Percentiles rank a stretch among this genome's conserved stretches.
phyloP scores from a whole-genome alignment of 2,888 invertebrate species.

The Brachyopa scutellaris region DNA sequence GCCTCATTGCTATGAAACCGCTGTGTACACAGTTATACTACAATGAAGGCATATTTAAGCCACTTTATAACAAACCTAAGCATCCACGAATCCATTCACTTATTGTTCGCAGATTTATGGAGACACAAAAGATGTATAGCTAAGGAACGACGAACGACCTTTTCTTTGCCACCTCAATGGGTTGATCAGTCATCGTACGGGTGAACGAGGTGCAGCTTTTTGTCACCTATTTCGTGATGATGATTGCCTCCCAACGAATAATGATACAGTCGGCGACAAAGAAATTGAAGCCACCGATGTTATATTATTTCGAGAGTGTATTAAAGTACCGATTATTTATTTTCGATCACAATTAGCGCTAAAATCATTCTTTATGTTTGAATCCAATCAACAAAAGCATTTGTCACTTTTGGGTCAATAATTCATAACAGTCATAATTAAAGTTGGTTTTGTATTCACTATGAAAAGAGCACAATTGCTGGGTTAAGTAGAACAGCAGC shows the following conservation, averaged over 20 bases:
- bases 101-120: constrained; percentile 66
- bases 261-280: constrained; percentile 2
- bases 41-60: constrained; percentile 55
- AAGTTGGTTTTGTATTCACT: no score
- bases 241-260: background rate
- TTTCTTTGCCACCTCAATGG: constrained; percentile 65
- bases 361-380: no score
- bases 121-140: constrained; percentile 48
- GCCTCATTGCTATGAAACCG: constrained; percentile 23
- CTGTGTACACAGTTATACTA: background rate
- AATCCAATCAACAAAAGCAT: no score
- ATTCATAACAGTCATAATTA: no score
- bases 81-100: constrained; percentile 60
- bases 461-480: no score
- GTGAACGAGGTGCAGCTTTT: constrained; percentile 47
- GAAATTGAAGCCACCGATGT: no score
- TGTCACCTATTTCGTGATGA: constrained; percentile 34
- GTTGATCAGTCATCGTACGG: constrained; percentile 28
- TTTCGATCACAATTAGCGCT: no score
- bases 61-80: constrained; percentile 60
- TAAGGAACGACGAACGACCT: constrained; percentile 53
- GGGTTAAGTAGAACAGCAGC: no score
- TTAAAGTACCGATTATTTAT: no score
- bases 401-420: no score
- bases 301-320: no score